A percentile compares a stretch with the other conserved stretches of the same genome.
These are phyloP conservation scores for Cichladusa arquata DNA, from an alignment of 2,113 vertebrate species.

Conservation along the genomic window DNA sequence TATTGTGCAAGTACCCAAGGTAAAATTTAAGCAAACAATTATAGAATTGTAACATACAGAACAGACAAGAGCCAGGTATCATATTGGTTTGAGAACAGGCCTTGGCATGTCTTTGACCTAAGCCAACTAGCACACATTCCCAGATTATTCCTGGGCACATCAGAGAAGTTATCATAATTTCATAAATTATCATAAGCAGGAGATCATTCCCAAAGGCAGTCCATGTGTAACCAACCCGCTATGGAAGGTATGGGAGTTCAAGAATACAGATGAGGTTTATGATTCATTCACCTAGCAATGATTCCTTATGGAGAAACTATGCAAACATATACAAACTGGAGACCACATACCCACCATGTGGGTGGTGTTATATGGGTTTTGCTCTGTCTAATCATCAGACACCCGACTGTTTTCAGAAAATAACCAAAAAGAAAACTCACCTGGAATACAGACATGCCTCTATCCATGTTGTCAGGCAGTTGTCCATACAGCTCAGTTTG, in stretches of 20 bases:
- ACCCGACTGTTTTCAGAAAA: neutral
- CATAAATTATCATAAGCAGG: neutral
- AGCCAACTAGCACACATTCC: neutral
- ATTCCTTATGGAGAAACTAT: neutral
- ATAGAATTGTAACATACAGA: neutral
- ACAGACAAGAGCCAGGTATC: neutral
- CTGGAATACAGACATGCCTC: neutral
- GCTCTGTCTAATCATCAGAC: neutral
- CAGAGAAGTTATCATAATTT: neutral
- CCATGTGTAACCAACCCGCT: neutral
- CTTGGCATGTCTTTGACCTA: neutral
- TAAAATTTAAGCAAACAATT: neutral
- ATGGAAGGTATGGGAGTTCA: neutral
- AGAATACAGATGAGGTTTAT: neutral
- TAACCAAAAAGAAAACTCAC: neutral
- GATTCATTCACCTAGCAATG: neutral
- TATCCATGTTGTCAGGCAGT: neutral
- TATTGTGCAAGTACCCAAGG: neutral
- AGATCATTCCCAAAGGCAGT: neutral
- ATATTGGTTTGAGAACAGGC: neutral
- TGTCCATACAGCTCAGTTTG: fast-evolving
- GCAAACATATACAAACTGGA: neutral
- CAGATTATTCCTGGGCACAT: neutral
- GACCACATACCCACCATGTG: too few relatives aligned
- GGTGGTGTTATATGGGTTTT: neutral